Evolutionary conservation across 2,113 vertebrate genomes (phyloP).

Genomic region (Rhinopithecus roxellana): DNA sequence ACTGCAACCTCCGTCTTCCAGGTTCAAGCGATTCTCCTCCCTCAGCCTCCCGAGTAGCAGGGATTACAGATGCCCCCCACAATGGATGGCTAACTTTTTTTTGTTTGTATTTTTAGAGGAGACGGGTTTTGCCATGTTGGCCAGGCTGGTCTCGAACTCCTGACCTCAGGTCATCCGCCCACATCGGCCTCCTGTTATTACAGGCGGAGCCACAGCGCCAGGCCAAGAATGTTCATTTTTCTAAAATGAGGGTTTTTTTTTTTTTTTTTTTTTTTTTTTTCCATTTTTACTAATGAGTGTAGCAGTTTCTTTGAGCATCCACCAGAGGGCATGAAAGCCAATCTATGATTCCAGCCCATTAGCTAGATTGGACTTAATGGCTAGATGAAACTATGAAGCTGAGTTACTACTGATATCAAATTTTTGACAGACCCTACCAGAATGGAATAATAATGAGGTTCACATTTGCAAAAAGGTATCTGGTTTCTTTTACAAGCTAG

Average conservation of each 20-base stretch:
- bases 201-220: too few relatives aligned
- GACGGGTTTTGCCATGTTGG: too few relatives aligned
- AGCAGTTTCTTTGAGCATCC: conserved; percentile 63
- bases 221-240: neutral
- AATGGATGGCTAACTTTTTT: too few relatives aligned
- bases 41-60: too few relatives aligned
- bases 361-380: neutral
- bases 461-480: neutral
- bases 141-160: too few relatives aligned
- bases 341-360: neutral
- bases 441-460: neutral
- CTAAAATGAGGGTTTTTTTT: neutral
- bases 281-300: neutral
- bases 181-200: too few relatives aligned
- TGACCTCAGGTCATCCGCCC: too few relatives aligned
- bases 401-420: neutral
- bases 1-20: too few relatives aligned
- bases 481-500: neutral
- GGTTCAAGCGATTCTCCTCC: too few relatives aligned
- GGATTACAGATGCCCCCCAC: too few relatives aligned
- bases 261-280: neutral
- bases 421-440: neutral
- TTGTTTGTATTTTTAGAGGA: too few relatives aligned
- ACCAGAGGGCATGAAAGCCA: conserved; percentile 79
- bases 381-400: neutral